Conservation (phyloP, 2,888 invertebrate genomes). For the Melanargia galathea region DNA sequence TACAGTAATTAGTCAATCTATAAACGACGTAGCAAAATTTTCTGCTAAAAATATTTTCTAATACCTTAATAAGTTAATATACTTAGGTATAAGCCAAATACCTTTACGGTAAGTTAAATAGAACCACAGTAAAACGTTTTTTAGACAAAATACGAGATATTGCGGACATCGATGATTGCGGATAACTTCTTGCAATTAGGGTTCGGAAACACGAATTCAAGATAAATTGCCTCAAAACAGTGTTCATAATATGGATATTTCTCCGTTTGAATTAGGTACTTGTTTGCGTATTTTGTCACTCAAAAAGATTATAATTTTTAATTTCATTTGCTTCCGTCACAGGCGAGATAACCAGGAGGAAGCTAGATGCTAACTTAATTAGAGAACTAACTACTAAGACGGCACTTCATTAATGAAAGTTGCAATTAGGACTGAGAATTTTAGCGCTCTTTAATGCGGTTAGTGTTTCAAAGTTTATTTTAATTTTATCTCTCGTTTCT, state of each 20-base stretch:
- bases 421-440: conserved; percentile 8
- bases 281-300: background rate
- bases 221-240: background rate
- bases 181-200: background rate
- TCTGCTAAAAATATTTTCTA: too few relatives aligned
- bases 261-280: background rate
- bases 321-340: conserved; percentile 6
- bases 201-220: background rate
- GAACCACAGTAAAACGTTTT: background rate
- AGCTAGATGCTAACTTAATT: conserved; percentile 12
- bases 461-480: background rate
- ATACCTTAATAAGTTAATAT: too few relatives aligned
- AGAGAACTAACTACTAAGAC: conserved; percentile 15
- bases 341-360: conserved; percentile 11
- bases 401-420: conserved; percentile 11
- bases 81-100: too few relatives aligned
- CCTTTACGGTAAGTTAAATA: too few relatives aligned
- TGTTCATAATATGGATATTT: background rate
- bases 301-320: background rate
- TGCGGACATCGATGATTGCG: background rate
- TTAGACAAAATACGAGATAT: background rate
- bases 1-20: too few relatives aligned
- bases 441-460: background rate
- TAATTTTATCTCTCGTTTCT: too few relatives aligned
- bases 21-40: too few relatives aligned